Conservation (phyloP, 2,888 invertebrate species). For the Caenorhabditis japonica region DNA sequence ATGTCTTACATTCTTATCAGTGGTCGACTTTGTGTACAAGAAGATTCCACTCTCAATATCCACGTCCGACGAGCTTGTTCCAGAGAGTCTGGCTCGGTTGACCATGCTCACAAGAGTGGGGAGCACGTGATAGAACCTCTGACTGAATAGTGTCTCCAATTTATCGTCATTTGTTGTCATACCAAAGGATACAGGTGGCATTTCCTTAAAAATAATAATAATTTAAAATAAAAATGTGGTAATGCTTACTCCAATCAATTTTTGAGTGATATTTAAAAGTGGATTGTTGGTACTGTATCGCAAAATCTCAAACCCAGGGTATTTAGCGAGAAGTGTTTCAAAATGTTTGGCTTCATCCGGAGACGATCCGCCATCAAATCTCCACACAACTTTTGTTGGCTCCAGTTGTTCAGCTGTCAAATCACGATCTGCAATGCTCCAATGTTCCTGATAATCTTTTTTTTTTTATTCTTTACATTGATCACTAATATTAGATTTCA, state of each 20-base stretch:
- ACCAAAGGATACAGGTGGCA: constrained; percentile 42
- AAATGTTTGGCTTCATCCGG: constrained; percentile 18
- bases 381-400: constrained; percentile 37
- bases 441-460: neutral
- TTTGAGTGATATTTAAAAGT: constrained; percentile 22
- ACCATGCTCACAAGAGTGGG: constrained; percentile 36
- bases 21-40: constrained; percentile 15
- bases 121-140: constrained; percentile 32
- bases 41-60: constrained; percentile 37
- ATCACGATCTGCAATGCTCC: constrained; percentile 14
- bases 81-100: constrained; percentile 23
- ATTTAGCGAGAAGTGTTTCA: constrained; percentile 6
- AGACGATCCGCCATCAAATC: constrained; percentile 7
- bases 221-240: neutral
- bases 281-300: neutral
- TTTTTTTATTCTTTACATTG: constrained; percentile 33
- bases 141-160: constrained; percentile 27
- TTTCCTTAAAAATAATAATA: constrained; percentile 22
- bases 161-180: constrained; percentile 1
- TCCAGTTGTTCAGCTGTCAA: constrained; percentile 13
- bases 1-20: constrained; percentile 15
- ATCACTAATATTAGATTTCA: constrained; percentile 37
- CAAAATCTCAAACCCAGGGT: constrained; percentile 11
- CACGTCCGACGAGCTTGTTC: neutral
- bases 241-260: constrained; percentile 27